Percentiles rank a stretch among this genome's conserved stretches.
Evolutionary conservation across 2,888 invertebrate species (phyloP).

Genomic region (Drosophila ezoana): DNA sequence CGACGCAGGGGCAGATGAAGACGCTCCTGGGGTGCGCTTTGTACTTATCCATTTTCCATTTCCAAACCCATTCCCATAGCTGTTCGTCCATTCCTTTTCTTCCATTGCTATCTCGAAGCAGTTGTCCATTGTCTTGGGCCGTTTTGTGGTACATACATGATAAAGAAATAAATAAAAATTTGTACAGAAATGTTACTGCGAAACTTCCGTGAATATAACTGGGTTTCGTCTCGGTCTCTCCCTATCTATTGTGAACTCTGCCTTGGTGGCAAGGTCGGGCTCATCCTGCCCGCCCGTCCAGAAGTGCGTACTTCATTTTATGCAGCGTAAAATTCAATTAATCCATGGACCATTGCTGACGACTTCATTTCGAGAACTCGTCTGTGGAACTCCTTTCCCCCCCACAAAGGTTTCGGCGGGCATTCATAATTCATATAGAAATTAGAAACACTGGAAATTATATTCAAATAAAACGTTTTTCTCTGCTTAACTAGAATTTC

Average conservation of each 20-base stretch:
- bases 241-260: conserved; percentile 27
- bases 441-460: conserved; percentile 80
- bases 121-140: conserved; percentile 68
- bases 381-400: conserved; percentile 13
- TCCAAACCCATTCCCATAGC: conserved; percentile 14
- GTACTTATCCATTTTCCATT: conserved; percentile 33
- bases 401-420: conserved; percentile 20
- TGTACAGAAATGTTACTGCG: conserved; percentile 61
- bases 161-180: conserved; percentile 70
- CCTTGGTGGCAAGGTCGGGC: conserved; percentile 44
- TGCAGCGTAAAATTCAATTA: conserved; percentile 82
- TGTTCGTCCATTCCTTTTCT: conserved; percentile 28
- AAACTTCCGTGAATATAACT: conserved; percentile 49
- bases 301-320: conserved; percentile 69
- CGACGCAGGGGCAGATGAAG: conserved; percentile 51
- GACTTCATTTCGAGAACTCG: conserved; percentile 68
- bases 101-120: conserved; percentile 55
- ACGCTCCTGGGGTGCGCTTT: conserved; percentile 82
- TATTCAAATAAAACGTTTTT: conserved; percentile 75
- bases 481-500: conserved; percentile 26
- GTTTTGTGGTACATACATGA: conserved; percentile 74
- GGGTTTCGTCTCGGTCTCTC: conserved; percentile 33
- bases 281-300: conserved; percentile 28
- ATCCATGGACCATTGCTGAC: conserved; percentile 77
- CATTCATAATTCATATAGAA: conserved; percentile 55